Conservation (phyloP, 2,797 vertebrate genomes). For the Potorous gilbertii region DNA sequence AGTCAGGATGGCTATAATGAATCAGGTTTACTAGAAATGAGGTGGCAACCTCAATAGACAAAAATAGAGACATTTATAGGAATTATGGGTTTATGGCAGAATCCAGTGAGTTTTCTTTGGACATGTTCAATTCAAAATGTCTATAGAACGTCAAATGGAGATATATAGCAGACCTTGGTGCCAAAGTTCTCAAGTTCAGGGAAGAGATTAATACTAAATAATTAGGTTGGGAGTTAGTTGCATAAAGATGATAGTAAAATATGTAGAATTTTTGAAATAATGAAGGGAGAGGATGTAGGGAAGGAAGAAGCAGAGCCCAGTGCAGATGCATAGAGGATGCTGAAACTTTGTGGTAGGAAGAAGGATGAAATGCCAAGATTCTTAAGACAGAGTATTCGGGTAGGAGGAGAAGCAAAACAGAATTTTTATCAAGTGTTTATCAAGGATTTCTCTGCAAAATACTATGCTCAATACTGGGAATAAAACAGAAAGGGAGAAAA, state of each 20-base stretch:
- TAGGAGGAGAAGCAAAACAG: neutral
- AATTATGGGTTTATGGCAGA: neutral
- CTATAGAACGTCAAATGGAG: neutral
- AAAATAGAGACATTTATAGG: neutral
- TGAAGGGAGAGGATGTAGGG: neutral
- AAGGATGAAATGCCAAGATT: neutral
- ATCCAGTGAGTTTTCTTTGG: neutral
- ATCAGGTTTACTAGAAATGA: too few relatives aligned
- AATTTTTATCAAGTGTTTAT: constrained; percentile 10
- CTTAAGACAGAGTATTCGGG: neutral
- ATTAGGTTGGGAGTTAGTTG: neutral
- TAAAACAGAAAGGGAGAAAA: neutral
- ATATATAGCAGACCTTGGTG: neutral
- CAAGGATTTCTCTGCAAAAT: neutral
- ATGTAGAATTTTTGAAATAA: neutral
- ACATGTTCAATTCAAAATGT: neutral
- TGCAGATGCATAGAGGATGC: neutral
- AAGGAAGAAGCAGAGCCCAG: neutral
- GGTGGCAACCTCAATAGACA: too few relatives aligned
- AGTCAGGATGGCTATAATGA: too few relatives aligned
- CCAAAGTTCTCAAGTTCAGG: neutral
- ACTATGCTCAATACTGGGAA: neutral
- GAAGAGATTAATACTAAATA: neutral
- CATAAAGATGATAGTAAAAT: neutral
- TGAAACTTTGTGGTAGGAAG: neutral